Evolutionary conservation across 1,140 invertebrate genomes (phyloP).

Genomic region (Procambarus virginalis): DNA sequence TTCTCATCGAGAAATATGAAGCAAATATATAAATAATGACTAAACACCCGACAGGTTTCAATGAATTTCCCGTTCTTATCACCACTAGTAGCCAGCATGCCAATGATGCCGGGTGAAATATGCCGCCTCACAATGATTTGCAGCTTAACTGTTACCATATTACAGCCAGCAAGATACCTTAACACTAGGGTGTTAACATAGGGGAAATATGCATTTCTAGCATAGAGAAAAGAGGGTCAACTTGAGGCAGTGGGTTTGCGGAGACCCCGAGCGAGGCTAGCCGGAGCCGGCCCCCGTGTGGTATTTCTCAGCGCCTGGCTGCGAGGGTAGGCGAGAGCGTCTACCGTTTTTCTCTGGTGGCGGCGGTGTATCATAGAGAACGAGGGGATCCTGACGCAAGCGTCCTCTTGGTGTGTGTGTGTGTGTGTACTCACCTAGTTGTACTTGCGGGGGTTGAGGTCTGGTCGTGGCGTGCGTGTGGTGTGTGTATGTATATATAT

Average conservation of each 20-base stretch:
- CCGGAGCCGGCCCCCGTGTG: conserved; percentile 37
- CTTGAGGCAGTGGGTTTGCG: conserved; percentile 1
- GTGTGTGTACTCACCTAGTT: too few relatives aligned
- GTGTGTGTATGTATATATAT: neutral
- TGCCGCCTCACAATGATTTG: conserved; percentile 1
- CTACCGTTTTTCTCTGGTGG: conserved; percentile 30
- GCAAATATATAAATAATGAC: neutral
- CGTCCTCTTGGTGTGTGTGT: too few relatives aligned
- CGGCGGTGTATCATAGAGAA: neutral
- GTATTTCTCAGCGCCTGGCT: conserved; percentile 8
- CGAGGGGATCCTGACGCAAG: neutral
- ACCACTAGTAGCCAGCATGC: neutral
- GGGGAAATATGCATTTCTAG: conserved; percentile 5
- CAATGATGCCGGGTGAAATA: neutral
- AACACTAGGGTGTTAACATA: neutral
- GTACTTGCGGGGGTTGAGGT: too few relatives aligned
- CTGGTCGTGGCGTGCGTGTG: neutral
- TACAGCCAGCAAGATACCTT: neutral
- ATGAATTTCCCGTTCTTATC: neutral
- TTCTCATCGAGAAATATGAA: neutral
- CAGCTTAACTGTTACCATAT: neutral
- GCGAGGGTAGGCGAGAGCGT: conserved; percentile 32
- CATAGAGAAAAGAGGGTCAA: neutral
- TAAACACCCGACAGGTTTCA: too few relatives aligned
- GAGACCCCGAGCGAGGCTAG: conserved; percentile 51